Conservation (phyloP, 2,797 vertebrate genomes). For the Phyllotis vaccarum region DNA sequence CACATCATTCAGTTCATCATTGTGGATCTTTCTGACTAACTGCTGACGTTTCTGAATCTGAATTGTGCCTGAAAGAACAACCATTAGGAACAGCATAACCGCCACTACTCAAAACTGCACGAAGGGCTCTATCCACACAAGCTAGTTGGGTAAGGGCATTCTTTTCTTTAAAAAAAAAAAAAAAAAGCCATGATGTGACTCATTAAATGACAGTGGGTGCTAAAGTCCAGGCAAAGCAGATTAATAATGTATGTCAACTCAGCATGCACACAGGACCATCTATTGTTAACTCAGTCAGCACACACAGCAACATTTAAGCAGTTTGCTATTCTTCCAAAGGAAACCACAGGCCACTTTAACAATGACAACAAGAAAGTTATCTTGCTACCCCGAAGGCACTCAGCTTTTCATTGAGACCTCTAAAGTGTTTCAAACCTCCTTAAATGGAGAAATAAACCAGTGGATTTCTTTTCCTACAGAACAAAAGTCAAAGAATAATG, state of each 20-base stretch:
- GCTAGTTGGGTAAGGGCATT: neutral
- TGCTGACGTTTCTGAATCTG: constrained; percentile 92
- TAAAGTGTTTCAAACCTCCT: neutral
- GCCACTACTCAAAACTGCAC: neutral
- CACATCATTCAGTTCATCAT: constrained; percentile 87
- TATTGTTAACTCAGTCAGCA: too few relatives aligned
- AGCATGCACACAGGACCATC: neutral
- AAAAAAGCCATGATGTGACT: neutral
- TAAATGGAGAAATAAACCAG: neutral
- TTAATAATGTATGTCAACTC: constrained; percentile 21
- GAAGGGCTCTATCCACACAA: constrained; percentile 19
- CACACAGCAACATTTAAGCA: neutral
- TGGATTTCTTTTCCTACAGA: neutral
- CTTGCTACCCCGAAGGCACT: neutral
- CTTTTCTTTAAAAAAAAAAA: neutral
- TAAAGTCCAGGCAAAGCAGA: neutral
- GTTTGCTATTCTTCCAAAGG: constrained; percentile 9
- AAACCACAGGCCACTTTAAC: neutral
- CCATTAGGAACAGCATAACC: constrained; percentile 9
- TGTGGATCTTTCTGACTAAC: constrained; percentile 87
- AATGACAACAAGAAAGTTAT: neutral
- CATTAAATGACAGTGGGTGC: neutral
- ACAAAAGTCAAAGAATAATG: constrained; percentile 32
- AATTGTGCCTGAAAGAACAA: constrained; percentile 90
- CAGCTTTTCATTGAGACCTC: neutral